A percentile compares a stretch with the other conserved stretches of the same genome.
Conservation (phyloP, 2,113 vertebrate species). For the Esox niger region DNA sequence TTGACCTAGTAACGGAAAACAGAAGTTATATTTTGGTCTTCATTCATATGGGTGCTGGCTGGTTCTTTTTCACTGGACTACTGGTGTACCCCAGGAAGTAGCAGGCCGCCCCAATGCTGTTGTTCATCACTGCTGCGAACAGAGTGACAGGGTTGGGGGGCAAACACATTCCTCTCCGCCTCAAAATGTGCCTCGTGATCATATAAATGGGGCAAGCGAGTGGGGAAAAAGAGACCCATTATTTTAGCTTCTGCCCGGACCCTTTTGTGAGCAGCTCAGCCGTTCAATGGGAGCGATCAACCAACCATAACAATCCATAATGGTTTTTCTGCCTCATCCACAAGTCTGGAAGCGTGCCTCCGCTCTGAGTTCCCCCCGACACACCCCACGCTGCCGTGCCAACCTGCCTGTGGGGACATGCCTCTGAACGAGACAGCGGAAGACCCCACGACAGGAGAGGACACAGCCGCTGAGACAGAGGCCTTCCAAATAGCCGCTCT, state of each 20-base stretch:
- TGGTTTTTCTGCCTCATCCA: conserved; percentile 76
- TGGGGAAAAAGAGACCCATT: conserved; percentile 53
- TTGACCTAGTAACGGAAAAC: background rate
- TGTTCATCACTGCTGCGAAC: too few species aligned
- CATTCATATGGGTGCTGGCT: background rate
- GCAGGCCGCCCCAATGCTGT: too few species aligned
- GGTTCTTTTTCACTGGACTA: conserved; percentile 17
- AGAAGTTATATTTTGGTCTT: background rate
- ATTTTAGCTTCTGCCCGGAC: conserved; percentile 69
- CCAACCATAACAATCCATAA: conserved; percentile 75
- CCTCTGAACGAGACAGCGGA: conserved; percentile 61
- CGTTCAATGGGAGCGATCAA: conserved; percentile 71
- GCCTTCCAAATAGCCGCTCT: conserved; percentile 49
- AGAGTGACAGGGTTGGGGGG: background rate
- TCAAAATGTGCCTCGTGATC: conserved; percentile 52
- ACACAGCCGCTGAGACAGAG: conserved; percentile 53
- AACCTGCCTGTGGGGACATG: conserved; percentile 30
- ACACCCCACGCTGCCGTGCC: conserved; percentile 19
- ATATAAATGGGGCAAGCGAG: conserved; percentile 44
- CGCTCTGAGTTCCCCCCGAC: conserved; percentile 57
- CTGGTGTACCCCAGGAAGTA: too few species aligned
- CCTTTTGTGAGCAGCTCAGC: conserved; percentile 73
- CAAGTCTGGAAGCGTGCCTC: conserved; percentile 76
- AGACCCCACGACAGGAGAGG: conserved; percentile 60
- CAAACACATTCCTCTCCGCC: conserved; percentile 28